Evolutionary conservation across 1,140 invertebrate species (phyloP).

Genomic region (Acarapis woodi): DNA sequence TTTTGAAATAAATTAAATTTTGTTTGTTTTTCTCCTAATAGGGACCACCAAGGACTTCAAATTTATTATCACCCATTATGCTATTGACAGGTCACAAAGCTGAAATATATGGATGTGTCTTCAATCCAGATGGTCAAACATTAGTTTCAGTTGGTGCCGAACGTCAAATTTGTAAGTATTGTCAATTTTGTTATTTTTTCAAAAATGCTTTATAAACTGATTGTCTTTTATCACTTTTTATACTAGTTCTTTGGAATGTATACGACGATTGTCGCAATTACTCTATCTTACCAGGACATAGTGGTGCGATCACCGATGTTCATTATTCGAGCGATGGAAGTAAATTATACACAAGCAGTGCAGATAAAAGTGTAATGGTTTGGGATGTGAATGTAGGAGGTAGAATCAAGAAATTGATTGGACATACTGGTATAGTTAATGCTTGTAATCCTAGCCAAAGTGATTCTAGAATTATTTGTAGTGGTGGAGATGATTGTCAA

Average conservation of each 20-base stretch:
- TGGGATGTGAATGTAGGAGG: constrained; percentile 74
- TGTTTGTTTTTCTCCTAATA: constrained; percentile 11
- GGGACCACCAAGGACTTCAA: constrained; percentile 51
- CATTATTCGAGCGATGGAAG: constrained; percentile 75
- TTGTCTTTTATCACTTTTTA: constrained; percentile 11
- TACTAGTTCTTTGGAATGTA: constrained; percentile 77
- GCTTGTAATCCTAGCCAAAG: constrained; percentile 34
- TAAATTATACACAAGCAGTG: constrained; percentile 23
- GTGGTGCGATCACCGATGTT: constrained; percentile 81
- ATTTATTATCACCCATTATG: constrained; percentile 77
- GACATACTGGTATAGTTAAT: constrained; percentile 27
- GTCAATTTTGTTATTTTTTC: constrained; percentile 2
- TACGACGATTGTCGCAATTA: constrained; percentile 96
- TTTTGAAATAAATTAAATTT: too few relatives aligned
- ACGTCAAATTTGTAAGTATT: constrained; percentile 62
- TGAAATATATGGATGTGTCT: constrained; percentile 72
- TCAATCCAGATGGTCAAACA: constrained; percentile 82
- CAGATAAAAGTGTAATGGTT: constrained; percentile 73
- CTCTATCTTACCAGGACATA: constrained; percentile 60
- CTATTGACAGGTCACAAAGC: constrained; percentile 82
- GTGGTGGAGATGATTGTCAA: constrained; percentile 79
- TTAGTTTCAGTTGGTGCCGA: constrained; percentile 88
- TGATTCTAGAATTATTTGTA: constrained; percentile 61
- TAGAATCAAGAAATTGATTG: constrained; percentile 68
- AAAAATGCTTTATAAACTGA: not conserved